Percentiles rank a stretch among this genome's conserved stretches.
Conservation (phyloP, 2,797 vertebrate genomes). For the Aphelocoma californica region DNA sequence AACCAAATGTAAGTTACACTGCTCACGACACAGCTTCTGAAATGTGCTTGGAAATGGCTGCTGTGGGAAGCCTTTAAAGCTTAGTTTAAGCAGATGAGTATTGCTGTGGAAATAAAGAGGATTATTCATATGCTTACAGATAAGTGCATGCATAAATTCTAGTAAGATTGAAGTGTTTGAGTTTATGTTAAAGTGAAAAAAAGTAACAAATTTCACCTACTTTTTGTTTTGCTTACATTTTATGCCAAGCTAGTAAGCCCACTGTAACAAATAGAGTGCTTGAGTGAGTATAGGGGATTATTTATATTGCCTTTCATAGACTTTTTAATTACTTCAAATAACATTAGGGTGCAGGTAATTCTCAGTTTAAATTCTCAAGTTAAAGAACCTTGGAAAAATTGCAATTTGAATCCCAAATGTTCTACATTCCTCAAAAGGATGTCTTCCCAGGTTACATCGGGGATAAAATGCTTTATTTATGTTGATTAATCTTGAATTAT, state of each 20-base stretch:
- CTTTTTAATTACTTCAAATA: neutral
- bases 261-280: neutral
- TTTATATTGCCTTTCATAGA: neutral
- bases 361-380: neutral
- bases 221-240: neutral
- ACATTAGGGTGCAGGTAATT: neutral
- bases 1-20: neutral
- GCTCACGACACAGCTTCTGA: neutral
- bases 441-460: constrained; percentile 57
- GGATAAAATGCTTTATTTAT: constrained; percentile 62
- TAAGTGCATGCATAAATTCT: neutral
- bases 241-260: neutral
- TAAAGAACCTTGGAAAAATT: neutral
- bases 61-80: neutral
- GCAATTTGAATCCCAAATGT: constrained; percentile 30
- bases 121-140: constrained; percentile 5
- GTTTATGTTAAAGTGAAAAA: neutral
- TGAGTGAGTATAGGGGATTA: neutral
- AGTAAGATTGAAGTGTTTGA: neutral
- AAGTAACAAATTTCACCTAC: neutral
- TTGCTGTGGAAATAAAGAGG: constrained; percentile 10
- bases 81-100: constrained; percentile 35
- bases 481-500: constrained; percentile 62
- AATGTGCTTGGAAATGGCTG: constrained; percentile 24
- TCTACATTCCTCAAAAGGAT: constrained; percentile 41